These are phyloP conservation scores for Corydoras sp. DNA, from an alignment of 2,113 vertebrate genomes.

Conservation along the genomic window DNA sequence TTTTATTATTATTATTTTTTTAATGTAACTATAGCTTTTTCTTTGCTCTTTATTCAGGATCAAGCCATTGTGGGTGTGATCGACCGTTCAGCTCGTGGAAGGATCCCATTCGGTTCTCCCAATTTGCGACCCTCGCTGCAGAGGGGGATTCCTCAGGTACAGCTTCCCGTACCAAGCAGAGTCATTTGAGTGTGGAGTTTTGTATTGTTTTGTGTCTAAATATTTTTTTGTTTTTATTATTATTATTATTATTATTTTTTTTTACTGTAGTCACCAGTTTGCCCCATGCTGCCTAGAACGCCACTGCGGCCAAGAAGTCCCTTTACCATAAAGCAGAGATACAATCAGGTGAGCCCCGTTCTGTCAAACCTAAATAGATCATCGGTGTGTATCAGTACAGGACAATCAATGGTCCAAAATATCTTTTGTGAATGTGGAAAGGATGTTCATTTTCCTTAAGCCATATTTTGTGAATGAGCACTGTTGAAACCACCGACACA, in stretches of 20 bases:
- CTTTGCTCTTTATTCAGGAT: conserved; percentile 57
- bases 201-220: too few relatives aligned
- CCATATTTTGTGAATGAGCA: too few relatives aligned
- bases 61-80: conserved; percentile 74
- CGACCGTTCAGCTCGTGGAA: conserved; percentile 54
- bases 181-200: too few relatives aligned
- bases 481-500: too few relatives aligned
- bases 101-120: conserved; percentile 48
- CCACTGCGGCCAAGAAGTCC: conserved; percentile 57
- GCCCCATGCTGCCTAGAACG: conserved; percentile 53
- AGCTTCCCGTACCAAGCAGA: too few relatives aligned
- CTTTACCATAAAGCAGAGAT: conserved; percentile 53
- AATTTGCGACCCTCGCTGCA: conserved; percentile 57
- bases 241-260: too few relatives aligned
- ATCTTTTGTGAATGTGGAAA: too few relatives aligned
- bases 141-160: conserved; percentile 67
- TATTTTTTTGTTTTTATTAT: neutral
- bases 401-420: too few relatives aligned
- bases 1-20: neutral
- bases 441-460: too few relatives aligned
- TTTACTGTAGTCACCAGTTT: conserved; percentile 47
- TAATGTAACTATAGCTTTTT: too few relatives aligned
- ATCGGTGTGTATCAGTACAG: too few relatives aligned
- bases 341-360: conserved; percentile 54
- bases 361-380: neutral